Percentiles rank a stretch among this genome's conserved stretches.
Evolutionary conservation across 2,888 invertebrate genomes (phyloP).

Genomic region (Tinea pellionella): DNA sequence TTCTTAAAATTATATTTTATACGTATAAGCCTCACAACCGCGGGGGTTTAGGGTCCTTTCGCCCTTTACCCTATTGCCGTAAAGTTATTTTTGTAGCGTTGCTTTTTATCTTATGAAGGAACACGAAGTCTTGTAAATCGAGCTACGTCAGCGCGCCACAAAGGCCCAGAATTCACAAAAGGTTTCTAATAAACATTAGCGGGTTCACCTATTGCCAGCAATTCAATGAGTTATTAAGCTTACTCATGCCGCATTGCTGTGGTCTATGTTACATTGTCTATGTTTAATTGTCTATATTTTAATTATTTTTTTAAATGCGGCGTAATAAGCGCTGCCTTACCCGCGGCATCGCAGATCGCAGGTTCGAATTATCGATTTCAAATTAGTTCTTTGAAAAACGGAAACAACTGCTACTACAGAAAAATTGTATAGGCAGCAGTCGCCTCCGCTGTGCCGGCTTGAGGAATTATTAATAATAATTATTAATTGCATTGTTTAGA

Average conservation of each 20-base stretch:
- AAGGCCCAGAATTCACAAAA: constrained; percentile 10
- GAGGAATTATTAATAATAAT: no score
- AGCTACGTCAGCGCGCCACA: background rate
- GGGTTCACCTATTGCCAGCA: background rate
- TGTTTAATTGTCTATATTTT: background rate
- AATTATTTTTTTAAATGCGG: no score
- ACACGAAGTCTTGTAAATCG: background rate
- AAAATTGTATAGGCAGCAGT: no score
- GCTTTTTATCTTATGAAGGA: background rate
- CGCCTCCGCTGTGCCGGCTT: no score
- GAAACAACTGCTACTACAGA: no score
- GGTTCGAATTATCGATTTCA: no score
- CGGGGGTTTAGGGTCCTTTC: no score
- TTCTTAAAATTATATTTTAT: no score
- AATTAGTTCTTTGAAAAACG: no score
- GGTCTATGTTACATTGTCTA: constrained; percentile 19
- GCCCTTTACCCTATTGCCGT: background rate
- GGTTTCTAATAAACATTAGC: constrained; percentile 12
- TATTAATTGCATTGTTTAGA: no score
- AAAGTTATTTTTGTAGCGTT: background rate
- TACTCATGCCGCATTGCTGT: constrained; percentile 51
- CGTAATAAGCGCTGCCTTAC: no score
- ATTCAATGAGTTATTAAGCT: constrained; percentile 20
- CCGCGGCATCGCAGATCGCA: no score
- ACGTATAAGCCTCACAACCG: constrained; percentile 11